Evolutionary conservation across 1,140 invertebrate genomes (phyloP).

Genomic region (Pentalonia nigronervosa): DNA sequence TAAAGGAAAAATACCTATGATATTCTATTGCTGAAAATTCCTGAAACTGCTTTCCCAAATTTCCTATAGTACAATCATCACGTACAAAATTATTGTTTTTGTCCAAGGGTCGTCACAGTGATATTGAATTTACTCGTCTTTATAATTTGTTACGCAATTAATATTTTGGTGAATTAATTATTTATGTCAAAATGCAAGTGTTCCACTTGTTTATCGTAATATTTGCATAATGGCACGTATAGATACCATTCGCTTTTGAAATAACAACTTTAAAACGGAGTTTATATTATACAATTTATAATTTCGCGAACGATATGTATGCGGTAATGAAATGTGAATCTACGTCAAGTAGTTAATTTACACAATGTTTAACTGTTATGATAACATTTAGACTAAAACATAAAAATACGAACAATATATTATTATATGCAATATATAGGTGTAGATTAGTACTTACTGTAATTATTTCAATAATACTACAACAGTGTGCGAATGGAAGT

Average conservation of each 20-base stretch:
- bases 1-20: no score
- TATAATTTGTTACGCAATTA: neutral
- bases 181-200: neutral
- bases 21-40: no score
- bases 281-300: neutral
- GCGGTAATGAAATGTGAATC: neutral
- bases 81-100: neutral
- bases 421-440: no score
- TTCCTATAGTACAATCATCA: neutral
- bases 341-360: no score
- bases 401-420: neutral
- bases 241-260: no score
- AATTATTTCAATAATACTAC: no score
- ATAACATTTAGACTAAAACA: neutral
- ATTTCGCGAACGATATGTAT: neutral
- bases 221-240: neutral
- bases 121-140: neutral
- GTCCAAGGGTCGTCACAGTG: neutral
- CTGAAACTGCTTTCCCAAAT: neutral
- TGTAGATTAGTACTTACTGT: no score
- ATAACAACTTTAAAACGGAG: neutral
- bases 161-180: neutral
- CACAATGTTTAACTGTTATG: neutral
- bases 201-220: neutral
- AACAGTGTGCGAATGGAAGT: neutral